A percentile compares a stretch with the other conserved stretches of the same genome.
Conservation (phyloP, 1,140 invertebrate species). For the Phocides pigmalion region DNA sequence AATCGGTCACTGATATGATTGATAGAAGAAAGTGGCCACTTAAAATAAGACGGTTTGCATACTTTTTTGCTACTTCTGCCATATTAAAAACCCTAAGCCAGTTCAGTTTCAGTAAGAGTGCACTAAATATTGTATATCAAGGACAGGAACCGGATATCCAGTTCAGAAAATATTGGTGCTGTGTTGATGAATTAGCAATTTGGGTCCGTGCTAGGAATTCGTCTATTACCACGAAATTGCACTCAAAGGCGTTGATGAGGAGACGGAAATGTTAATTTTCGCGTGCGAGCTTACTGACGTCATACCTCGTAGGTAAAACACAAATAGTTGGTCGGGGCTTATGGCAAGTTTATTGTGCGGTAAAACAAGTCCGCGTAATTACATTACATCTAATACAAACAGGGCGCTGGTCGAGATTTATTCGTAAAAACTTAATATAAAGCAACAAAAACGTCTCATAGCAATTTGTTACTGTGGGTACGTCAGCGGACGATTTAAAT, state of each 20-base stretch:
- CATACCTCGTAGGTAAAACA: background rate
- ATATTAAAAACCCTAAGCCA: too few relatives aligned
- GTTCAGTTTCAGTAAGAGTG: too few relatives aligned
- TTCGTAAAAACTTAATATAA: constrained; percentile 14
- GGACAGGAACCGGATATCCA: too few relatives aligned
- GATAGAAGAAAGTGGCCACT: too few relatives aligned
- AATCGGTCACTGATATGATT: too few relatives aligned
- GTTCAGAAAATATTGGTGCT: too few relatives aligned
- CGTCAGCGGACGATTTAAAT: constrained; percentile 14
- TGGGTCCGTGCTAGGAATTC: background rate
- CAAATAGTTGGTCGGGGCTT: background rate
- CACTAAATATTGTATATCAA: too few relatives aligned
- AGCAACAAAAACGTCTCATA: constrained; percentile 2
- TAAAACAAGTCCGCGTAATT: background rate
- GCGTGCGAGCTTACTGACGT: background rate
- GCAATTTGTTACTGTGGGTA: constrained; percentile 5
- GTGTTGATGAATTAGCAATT: background rate
- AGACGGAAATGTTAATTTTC: background rate
- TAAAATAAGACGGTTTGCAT: too few relatives aligned
- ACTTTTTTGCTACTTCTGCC: too few relatives aligned
- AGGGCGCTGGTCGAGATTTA: background rate
- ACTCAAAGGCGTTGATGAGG: background rate
- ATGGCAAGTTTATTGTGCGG: constrained; percentile 1
- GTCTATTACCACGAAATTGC: background rate
- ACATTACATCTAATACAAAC: constrained; percentile 2